Evolutionary conservation across 1,140 invertebrate genomes (phyloP).

Genomic region (Trichonephila clavata): DNA sequence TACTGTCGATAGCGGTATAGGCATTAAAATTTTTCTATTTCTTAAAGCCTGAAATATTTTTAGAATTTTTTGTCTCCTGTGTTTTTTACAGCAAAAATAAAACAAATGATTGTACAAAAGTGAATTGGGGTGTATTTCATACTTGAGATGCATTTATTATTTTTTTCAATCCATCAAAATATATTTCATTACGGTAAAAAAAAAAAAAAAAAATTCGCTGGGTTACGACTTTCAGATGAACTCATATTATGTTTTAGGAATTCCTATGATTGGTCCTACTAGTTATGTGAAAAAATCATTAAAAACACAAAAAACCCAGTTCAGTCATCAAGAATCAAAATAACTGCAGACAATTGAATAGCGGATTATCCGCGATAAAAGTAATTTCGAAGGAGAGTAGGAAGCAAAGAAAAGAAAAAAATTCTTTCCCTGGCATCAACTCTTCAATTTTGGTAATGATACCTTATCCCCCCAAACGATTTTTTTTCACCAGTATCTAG

Average conservation of each 20-base stretch:
- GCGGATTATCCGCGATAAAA: neutral
- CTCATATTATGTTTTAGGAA: neutral
- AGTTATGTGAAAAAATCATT: neutral
- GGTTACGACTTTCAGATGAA: neutral
- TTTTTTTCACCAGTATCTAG: neutral
- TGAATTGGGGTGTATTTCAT: no score
- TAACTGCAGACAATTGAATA: neutral
- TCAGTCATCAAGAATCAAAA: neutral
- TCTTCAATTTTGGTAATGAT: conserved; percentile 17
- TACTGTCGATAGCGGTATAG: no score
- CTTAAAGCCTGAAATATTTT: no score
- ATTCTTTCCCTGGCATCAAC: neutral
- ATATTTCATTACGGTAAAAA: neutral
- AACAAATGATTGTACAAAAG: no score
- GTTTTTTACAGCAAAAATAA: no score
- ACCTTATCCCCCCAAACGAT: neutral
- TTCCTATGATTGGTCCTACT: neutral
- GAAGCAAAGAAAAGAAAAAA: neutral
- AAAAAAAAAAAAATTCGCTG: neutral
- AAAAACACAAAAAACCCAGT: neutral
- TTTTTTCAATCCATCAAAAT: neutral
- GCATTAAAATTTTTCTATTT: no score
- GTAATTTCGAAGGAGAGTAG: neutral
- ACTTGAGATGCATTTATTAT: no score
- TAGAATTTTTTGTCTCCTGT: no score